Percentiles rank a stretch among this genome's conserved stretches.
phyloP scores from a whole-genome alignment of 2,888 invertebrate species.

The Heliconius aoede region DNA sequence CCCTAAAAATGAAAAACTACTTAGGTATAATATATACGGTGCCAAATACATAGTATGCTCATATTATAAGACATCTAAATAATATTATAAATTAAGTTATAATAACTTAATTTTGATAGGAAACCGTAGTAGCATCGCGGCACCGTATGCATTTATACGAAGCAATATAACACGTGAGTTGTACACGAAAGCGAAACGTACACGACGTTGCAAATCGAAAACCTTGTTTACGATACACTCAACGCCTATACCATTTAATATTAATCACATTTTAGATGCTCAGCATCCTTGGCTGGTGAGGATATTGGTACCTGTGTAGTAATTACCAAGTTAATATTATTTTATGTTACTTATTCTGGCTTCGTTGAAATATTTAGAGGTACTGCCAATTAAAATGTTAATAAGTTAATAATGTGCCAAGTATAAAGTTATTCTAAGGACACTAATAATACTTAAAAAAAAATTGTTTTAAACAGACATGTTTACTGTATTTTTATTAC shows the following conservation, averaged over 20 bases:
- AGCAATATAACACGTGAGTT: conserved; percentile 45
- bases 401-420: too few relatives aligned
- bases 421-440: too few relatives aligned
- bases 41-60: neutral
- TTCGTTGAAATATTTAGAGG: neutral
- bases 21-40: too few relatives aligned
- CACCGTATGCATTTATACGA: conserved; percentile 39
- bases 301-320: neutral
- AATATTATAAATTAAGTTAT: neutral
- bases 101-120: neutral
- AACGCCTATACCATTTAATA: conserved; percentile 33
- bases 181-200: conserved; percentile 36
- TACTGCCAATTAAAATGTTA: too few relatives aligned
- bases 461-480: too few relatives aligned
- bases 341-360: neutral
- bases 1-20: too few relatives aligned
- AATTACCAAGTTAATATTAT: neutral
- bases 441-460: too few relatives aligned
- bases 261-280: conserved; percentile 30
- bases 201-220: conserved; percentile 41
- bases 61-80: neutral
- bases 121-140: conserved; percentile 20
- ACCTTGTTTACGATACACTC: conserved; percentile 41
- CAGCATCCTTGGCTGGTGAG: conserved; percentile 7
- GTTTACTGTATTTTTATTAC: too few relatives aligned